Evolutionary conservation across 2,113 vertebrate genomes (phyloP), one percentile per base, ranked within the genome.

Genomic region (Salminus brasiliensis): DNA sequence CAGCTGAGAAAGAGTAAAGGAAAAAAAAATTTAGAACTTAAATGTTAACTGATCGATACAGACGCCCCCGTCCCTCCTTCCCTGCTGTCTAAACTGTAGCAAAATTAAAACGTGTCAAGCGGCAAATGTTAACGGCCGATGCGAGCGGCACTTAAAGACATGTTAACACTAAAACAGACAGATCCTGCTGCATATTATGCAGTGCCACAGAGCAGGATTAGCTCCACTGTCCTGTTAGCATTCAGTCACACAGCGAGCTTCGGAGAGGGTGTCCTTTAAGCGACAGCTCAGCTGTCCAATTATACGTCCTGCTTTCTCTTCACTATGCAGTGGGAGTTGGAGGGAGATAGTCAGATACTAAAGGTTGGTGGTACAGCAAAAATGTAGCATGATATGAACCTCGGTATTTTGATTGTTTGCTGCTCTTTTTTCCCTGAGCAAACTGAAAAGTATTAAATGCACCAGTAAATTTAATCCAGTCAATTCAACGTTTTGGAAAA

Each of bases 41-140:
- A 97, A 97, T 96, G 96, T 97, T 96, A 98, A 95, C 95, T 95
- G 95, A 98, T 98, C 97, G 94, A 97, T 98, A 97, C 92, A 91
- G 27, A 83, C 94, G 95, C 95, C 95, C 92, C 94, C 86, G 41
- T 29, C 89, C 93, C 93, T 63, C 66, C 12, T 39, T 29, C 59
- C 57, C 30, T 10, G 71, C 47, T 65, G 63, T 80, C 87, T 90
- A 90, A 91, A 91, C 81, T 85, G 90, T 92, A 91, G 91, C 93
- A 94, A 95, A 95, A 96, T 95, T 95, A 87, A 96, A 95, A 95
- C 93, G 95, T 96, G 95, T 96, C 96, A 97, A 84, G 94, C 95
- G 93, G 95, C 93, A 94, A 97, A 96, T 94, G 94, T 93, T 95
- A 95, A 95, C 94, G 94, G 95, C 93, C 94, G 94, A 95, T 91